A percentile compares a stretch with the other conserved stretches of the same genome.
Evolutionary conservation across 2,797 vertebrate species (phyloP).

Genomic region (Lutjanus campechanus): DNA sequence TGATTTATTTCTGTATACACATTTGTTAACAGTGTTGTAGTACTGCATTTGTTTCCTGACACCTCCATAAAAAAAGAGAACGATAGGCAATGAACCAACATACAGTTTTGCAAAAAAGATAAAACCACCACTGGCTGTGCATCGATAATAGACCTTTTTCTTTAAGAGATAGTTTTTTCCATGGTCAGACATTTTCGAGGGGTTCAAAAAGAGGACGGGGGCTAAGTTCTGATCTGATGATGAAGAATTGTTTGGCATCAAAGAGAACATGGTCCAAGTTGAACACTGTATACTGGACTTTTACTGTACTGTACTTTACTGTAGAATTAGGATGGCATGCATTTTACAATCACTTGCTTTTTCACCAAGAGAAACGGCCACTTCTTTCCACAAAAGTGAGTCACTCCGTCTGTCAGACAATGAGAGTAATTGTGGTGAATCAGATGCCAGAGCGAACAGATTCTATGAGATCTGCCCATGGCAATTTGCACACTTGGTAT

Average conservation of each 20-base stretch:
- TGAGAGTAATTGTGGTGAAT: constrained; percentile 74
- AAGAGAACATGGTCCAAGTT: constrained; percentile 72
- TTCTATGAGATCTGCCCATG: constrained; percentile 64
- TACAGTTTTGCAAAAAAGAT: constrained; percentile 82
- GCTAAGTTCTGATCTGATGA: constrained; percentile 63
- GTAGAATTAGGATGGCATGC: constrained; percentile 85
- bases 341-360: constrained; percentile 86
- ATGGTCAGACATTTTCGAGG: constrained; percentile 47
- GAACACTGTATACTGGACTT: constrained; percentile 76
- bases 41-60: constrained; percentile 85
- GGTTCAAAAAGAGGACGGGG: constrained; percentile 48
- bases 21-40: constrained; percentile 88
- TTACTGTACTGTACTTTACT: constrained; percentile 73
- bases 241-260: constrained; percentile 72
- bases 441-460: constrained; percentile 71
- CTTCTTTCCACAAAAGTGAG: constrained; percentile 76
- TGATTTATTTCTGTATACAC: constrained; percentile 89
- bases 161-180: constrained; percentile 50
- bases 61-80: constrained; percentile 88
- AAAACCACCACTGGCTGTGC: constrained; percentile 82
- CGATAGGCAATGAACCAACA: constrained; percentile 84
- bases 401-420: constrained; percentile 76
- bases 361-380: constrained; percentile 78
- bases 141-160: constrained; percentile 68
- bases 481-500: constrained; percentile 72